phyloP scores from a whole-genome alignment of 2,113 vertebrate genomes.

The Mesitornis unicolor region DNA sequence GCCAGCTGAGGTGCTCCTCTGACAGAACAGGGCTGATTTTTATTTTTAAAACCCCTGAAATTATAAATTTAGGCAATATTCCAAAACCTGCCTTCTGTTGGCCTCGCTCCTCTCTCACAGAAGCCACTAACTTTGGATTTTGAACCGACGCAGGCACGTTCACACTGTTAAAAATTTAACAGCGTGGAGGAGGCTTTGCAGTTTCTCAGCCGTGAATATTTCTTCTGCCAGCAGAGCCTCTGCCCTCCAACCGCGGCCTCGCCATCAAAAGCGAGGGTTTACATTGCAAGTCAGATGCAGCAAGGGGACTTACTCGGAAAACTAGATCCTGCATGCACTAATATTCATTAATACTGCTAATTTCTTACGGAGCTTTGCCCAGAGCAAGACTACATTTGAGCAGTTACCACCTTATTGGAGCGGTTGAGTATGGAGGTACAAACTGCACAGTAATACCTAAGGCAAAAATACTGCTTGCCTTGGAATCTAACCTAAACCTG shows the following conservation, averaged over 20 bases:
- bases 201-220: neutral
- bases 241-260: neutral
- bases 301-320: neutral
- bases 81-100: neutral
- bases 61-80: neutral
- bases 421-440: neutral
- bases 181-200: neutral
- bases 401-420: no score
- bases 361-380: neutral
- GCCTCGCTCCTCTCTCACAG: neutral
- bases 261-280: rapidly evolving
- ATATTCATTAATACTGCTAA: neutral
- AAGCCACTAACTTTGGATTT: neutral
- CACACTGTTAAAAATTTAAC: neutral
- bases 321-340: neutral
- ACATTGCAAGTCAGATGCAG: rapidly evolving
- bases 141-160: neutral
- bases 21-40: neutral
- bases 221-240: neutral
- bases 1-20: neutral
- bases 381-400: no score
- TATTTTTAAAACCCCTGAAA: neutral
- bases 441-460: neutral
- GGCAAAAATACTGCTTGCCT: neutral
- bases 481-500: neutral